These are phyloP conservation scores for Brachyopa scutellaris DNA, from an alignment of 2,888 invertebrate species.

Conservation along the genomic window DNA sequence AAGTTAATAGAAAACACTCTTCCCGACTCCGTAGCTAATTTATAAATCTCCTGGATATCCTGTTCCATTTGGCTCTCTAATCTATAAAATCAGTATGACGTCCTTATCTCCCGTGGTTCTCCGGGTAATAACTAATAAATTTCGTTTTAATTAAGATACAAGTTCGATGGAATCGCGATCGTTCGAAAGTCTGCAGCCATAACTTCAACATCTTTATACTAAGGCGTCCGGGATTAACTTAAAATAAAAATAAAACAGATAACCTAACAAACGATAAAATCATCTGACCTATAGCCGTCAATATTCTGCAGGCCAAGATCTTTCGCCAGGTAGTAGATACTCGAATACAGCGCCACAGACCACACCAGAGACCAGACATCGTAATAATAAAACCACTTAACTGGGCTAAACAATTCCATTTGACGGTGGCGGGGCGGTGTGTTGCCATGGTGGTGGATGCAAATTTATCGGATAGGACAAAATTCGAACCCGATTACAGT, in stretches of 20 bases:
- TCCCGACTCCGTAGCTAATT: neutral
- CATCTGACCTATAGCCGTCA: slow-evolving; percentile 54
- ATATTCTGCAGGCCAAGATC: slow-evolving; percentile 26
- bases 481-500: slow-evolving; percentile 57
- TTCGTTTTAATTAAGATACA: slow-evolving; percentile 51
- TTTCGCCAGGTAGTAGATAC: neutral
- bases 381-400: slow-evolving; percentile 64
- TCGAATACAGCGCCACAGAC: neutral
- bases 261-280: slow-evolving; percentile 44
- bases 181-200: slow-evolving; percentile 17
- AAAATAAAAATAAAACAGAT: slow-evolving; percentile 7
- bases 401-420: slow-evolving; percentile 52
- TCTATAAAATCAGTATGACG: slow-evolving; percentile 21
- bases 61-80: slow-evolving; percentile 3
- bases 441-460: neutral
- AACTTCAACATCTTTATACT: slow-evolving; percentile 56
- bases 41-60: neutral
- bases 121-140: slow-evolving; percentile 28
- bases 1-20: slow-evolving; percentile 45
- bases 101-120: neutral
- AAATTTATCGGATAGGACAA: slow-evolving; percentile 45
- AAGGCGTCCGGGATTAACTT: neutral
- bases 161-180: neutral
- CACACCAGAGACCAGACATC: slow-evolving; percentile 20
- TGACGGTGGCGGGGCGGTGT: neutral